Percentiles rank a stretch among this genome's conserved stretches.
Evolutionary conservation across 2,113 vertebrate species (phyloP).

Genomic region (Odontophorus gujanensis): DNA sequence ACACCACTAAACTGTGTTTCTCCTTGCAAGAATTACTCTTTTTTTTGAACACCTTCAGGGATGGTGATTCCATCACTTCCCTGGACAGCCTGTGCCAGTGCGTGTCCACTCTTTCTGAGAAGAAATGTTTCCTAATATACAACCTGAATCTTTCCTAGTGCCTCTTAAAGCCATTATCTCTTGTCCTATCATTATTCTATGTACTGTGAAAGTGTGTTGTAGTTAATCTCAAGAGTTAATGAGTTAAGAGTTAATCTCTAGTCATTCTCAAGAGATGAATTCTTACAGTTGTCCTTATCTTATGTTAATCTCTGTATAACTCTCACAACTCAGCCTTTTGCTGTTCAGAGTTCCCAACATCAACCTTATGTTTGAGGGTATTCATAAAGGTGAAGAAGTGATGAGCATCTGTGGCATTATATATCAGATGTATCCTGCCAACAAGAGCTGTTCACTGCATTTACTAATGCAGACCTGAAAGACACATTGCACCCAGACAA

Average conservation of each 20-base stretch:
- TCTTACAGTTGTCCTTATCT: background rate
- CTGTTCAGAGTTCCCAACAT: background rate
- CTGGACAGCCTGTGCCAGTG: too few species aligned
- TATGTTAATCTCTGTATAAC: accelerated
- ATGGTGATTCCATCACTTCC: too few species aligned
- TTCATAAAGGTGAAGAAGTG: background rate
- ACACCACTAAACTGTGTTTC: too few species aligned
- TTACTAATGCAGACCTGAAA: background rate
- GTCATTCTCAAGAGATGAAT: background rate
- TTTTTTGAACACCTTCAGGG: too few species aligned
- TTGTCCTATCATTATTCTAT: background rate
- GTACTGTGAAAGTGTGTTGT: accelerated
- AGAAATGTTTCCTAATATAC: too few species aligned
- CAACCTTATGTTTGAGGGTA: background rate
- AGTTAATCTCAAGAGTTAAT: background rate
- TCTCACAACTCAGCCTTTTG: background rate
- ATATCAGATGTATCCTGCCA: background rate
- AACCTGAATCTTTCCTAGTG: too few species aligned
- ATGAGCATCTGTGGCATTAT: background rate
- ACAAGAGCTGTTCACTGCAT: accelerated
- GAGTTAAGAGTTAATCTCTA: background rate
- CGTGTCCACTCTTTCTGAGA: too few species aligned
- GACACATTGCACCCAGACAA: background rate
- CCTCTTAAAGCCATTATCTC: too few species aligned
- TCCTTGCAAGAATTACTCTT: too few species aligned